Evolutionary conservation across 2,888 invertebrate genomes (phyloP), one percentile per base, ranked within the genome.

Genomic region (Polia nebulosa): DNA sequence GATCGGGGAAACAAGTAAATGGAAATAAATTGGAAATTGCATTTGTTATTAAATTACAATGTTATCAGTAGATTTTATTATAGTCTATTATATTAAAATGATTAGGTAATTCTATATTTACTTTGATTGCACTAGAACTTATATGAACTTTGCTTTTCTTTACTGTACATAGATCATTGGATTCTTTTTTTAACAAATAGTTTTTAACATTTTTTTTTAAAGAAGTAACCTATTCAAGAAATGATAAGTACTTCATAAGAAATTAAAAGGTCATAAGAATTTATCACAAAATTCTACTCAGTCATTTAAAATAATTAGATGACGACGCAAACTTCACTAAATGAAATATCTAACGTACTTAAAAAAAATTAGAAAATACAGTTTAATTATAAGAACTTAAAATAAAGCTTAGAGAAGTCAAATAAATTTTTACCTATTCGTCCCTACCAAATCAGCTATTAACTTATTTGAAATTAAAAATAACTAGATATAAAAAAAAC

Each of bases 31-130:
- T 20, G 3, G 20, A 22, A 65, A 58, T 61, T 57, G 36, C 22
- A 59, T 72, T 71, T 27, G n/a, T 58, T n/a, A 39, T 32, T 65
- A 58, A 61, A 72, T 72, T 66, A 72, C 72, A 61, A 47, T 13
- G 1, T 45, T 59, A 77, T 65, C n/a, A 34, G 15, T 65, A 72
- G 6, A 49, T 55, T 49, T 56, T 56, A 55, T 71, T 36, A 41
- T 74, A 57, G 3, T 57, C 34, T 76, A 60, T 76, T 64, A 76
- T 60, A 57, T 77, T 49, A 36, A 75, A 75, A 72, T 76, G 29
- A 59, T 76, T 70, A 62, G 39, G 32, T 62, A 34, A 41, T 36
- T 56, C n/a, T 74, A 67, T 27, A 59, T 44, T 67, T 59, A 74
- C 25, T 55, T 74, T 55, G 59, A 55, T 74, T 67, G 67, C 29